Conservation (phyloP, 2,113 vertebrate genomes). For the Prionailurus viverrinus region DNA sequence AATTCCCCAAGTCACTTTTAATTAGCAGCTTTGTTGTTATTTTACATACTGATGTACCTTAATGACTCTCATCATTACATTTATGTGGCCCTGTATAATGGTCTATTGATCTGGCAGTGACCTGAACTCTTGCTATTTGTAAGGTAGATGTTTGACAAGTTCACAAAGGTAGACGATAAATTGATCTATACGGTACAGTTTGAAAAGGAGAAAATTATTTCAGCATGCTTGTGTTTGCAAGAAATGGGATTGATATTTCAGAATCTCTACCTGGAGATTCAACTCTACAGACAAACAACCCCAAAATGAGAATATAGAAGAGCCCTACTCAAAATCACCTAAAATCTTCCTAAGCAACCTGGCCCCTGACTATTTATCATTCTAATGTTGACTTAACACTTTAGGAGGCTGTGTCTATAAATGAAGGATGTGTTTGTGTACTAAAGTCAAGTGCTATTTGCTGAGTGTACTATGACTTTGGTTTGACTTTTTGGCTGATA, state of each 20-base stretch:
- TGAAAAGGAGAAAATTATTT: conserved; percentile 35
- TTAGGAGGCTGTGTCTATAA: conserved; percentile 65
- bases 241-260: not conserved
- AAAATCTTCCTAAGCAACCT: not conserved
- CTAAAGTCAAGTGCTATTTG: conserved; percentile 76
- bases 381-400: conserved; percentile 71
- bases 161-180: not conserved
- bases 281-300: not conserved
- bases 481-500: conserved; percentile 71
- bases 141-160: conserved; percentile 38
- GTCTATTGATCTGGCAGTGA: conserved; percentile 7
- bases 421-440: conserved; percentile 70
- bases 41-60: conserved; percentile 56
- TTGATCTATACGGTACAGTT: conserved; percentile 19
- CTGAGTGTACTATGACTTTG: conserved; percentile 73
- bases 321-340: not conserved
- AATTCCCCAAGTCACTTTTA: conserved; percentile 72
- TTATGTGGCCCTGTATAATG: conserved; percentile 35
- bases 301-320: not conserved
- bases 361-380: conserved; percentile 62
- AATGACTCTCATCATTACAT: conserved; percentile 55
- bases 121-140: conserved; percentile 14
- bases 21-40: conserved; percentile 67
- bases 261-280: not conserved
- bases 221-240: not conserved